These are phyloP conservation scores for Lophura nycthemera DNA, from an alignment of 2,113 vertebrate genomes.

Conservation along the genomic window DNA sequence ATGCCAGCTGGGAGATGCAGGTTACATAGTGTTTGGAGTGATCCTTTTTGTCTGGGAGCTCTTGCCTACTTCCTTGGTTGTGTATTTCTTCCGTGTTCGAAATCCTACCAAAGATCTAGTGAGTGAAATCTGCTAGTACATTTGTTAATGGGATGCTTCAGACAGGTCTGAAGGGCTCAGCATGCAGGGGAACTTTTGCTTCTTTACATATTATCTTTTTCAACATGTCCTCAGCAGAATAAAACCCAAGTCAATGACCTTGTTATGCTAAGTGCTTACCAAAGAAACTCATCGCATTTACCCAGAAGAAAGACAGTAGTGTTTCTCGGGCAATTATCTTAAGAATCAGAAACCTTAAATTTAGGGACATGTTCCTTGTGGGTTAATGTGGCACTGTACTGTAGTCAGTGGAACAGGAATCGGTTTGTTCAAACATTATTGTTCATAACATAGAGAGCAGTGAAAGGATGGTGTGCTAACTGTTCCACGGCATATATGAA, in stretches of 20 bases:
- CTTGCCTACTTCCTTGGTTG: constrained; percentile 93
- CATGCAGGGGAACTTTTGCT: neutral
- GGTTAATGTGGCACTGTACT: neutral
- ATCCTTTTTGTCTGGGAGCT: constrained; percentile 97
- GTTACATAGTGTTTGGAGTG: constrained; percentile 93
- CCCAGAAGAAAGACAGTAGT: neutral
- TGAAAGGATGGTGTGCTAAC: neutral
- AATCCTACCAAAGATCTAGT: constrained; percentile 88
- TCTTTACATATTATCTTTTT: neutral
- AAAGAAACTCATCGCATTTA: neutral
- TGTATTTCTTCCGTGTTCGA: constrained; percentile 95
- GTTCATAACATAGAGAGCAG: neutral
- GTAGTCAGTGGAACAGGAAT: neutral
- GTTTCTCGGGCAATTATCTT: neutral
- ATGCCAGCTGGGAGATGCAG: constrained; percentile 89
- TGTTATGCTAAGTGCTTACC: neutral
- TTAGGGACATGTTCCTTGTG: neutral
- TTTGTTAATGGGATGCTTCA: neutral
- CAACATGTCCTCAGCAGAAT: neutral
- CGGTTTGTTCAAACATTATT: neutral
- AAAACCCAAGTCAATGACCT: neutral
- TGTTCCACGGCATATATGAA: neutral
- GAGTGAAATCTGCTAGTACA: constrained; percentile 52
- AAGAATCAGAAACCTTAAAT: neutral
- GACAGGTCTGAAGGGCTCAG: neutral